Evolutionary conservation across 2,888 invertebrate genomes (phyloP), one percentile per base, ranked within the genome.

Genomic region (Machimus rusticus): DNA sequence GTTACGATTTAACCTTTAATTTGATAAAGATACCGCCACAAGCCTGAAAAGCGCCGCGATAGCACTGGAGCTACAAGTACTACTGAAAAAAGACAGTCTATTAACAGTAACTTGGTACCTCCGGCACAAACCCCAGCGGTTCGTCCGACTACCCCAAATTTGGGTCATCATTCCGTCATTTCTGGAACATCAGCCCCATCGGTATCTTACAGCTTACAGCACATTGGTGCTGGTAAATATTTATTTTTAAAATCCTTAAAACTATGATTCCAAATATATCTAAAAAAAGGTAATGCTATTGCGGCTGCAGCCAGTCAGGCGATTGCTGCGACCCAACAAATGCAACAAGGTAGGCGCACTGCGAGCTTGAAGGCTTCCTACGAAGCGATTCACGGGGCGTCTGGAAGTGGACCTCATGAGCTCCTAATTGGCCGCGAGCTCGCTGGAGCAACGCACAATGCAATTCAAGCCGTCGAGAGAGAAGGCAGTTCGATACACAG

Each of bases 271-370:
- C 0, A 16, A 43, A 16, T 51, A 9, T 57, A 6, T 55, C 51
- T 16, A 74, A 2, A 51, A 51, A 16, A 19, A 88, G 94, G 96
- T 87, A 96, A 96, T 90, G 97, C 98, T 0, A 97, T 99, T 87
- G 97, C 96, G 0, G 98, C 97, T 0, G 98, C 99, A 0, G 99
- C 98, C 0, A 98, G 98, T 31, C 98, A 99, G 92, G 99, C 99
- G 0, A 98, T 99, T 88, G 98, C 97, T 5, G 98, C 98, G 0
- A 99, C 99, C 2, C 98, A 99, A 91, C 97, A 97, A 95, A 98
- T 98, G 97, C 97, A 97, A 91, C 98, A 98, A 90, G 99, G 99
- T 0, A 94, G 99, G 77, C 95, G 99, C 86, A 98, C 98, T 0
- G 97, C 98, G 1, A 98, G 98, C 90, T 93, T 99, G 89, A 99